A percentile compares a stretch with the other conserved stretches of the same genome.
Evolutionary conservation across 2,113 vertebrate species (phyloP).

Genomic region (Perca schrenkii): DNA sequence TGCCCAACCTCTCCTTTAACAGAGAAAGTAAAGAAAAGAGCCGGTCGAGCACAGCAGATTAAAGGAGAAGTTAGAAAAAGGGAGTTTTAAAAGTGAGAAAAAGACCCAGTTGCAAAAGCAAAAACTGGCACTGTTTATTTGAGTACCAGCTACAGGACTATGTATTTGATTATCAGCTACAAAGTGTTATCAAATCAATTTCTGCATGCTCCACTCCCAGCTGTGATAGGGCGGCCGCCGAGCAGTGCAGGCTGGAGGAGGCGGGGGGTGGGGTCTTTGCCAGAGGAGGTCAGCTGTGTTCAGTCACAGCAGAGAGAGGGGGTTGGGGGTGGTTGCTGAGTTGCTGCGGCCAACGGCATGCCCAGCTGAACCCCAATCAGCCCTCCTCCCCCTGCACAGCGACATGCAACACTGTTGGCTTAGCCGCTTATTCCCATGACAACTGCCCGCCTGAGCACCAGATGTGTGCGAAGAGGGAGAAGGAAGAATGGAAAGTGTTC

Average conservation of each 20-base stretch:
- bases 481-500: conserved; percentile 53
- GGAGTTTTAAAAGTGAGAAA: conserved; percentile 40
- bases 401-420: conserved; percentile 74
- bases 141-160: conserved; percentile 11
- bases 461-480: conserved; percentile 69
- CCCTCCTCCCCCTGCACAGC: conserved; percentile 16
- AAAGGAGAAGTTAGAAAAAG: conserved; percentile 39
- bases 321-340: conserved; percentile 45
- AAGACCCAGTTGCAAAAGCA: conserved; percentile 10
- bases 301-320: conserved; percentile 44
- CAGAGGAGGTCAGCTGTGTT: conserved; percentile 76
- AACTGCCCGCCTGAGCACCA: conserved; percentile 74
- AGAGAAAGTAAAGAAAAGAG: conserved; percentile 66
- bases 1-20: conserved; percentile 73
- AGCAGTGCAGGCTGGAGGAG: conserved; percentile 16
- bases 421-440: conserved; percentile 77
- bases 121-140: conserved; percentile 33
- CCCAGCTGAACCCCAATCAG: conserved; percentile 59
- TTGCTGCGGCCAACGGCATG: conserved; percentile 64
- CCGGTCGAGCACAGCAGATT: conserved; percentile 37
- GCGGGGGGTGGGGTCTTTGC: conserved; percentile 31
- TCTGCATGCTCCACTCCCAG: conserved; percentile 50
- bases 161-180: conserved; percentile 28
- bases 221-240: conserved; percentile 40
- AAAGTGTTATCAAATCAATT: conserved; percentile 52